Evolutionary conservation across 23 tunicate genomes (phyloP), one percentile per base, ranked within the genome.

Genomic region (Oikopleura albicans): DNA sequence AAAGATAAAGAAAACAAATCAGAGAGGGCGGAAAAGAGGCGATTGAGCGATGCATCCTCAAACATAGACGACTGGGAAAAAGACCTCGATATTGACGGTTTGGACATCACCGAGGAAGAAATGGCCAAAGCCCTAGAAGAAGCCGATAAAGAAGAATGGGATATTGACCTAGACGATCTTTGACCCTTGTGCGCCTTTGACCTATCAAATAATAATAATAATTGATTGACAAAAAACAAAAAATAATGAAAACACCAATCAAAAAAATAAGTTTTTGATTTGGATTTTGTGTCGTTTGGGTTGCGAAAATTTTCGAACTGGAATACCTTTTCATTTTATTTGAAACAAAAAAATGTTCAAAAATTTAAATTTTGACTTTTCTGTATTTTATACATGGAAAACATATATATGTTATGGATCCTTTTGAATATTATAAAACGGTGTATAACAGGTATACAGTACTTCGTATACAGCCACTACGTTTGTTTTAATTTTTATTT

Each of bases 61-160:
- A 37, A 71, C 37, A 71, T 71, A 2, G 79, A 71, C 79, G 79
- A 71, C 35, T 71, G 79, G 79, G 79, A 71, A 71, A 71, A 71
- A 71, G 79, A 71, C 79, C 79, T 71, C 37, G 79, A 71, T 37
- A 49, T 49, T 49, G 63, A 49, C 22, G 63, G 63, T 22, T 31
- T 71, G 33, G 79, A 71, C 37, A 71, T 71, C 2, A 71, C 79
- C 4, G 79, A 71, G 37, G 79, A 71, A 71, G 79, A 71, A 31
- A 71, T 71, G 79, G 31, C 27, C 33, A 71, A 71, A 71, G 79
- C 79, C 34, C 79, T 71, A 2, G 37, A 16, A 29, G 79, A 71
- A 31, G 79, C 31, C 35, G 79, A 71, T 29, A 22, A 49, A 12
- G 79, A 71, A 16, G 79, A 71, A 34, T 71, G 79, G 79, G 79